Percentiles rank a stretch among this genome's conserved stretches.
phyloP scores from a whole-genome alignment of 2,888 invertebrate species.

The Spilosoma lubricipeda region DNA sequence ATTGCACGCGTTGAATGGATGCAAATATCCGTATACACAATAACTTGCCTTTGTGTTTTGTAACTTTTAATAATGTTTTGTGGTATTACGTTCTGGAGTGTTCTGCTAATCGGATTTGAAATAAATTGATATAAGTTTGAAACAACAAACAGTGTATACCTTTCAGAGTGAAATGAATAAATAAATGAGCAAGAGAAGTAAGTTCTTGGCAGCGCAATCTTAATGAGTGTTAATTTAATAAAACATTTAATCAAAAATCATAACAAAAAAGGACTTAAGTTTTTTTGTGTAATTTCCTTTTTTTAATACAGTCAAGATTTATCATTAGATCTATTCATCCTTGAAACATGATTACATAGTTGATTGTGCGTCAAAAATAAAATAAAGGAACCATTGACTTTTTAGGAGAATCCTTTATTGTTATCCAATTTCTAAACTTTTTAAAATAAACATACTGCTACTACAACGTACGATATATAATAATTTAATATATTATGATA shows the following conservation, averaged over 20 bases:
- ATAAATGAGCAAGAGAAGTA: neutral
- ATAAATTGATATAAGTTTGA: neutral
- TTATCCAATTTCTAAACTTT: too few relatives aligned
- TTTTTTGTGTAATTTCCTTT: neutral
- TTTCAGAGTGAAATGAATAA: neutral
- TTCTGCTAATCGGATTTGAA: conserved; percentile 17
- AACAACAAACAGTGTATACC: neutral
- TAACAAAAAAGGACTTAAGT: neutral
- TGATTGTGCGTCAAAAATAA: neutral
- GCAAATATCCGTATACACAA: conserved; percentile 42
- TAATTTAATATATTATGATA: too few relatives aligned
- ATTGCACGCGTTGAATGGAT: conserved; percentile 44
- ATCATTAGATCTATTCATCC: too few relatives aligned
- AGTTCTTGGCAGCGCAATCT: neutral
- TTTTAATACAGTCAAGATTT: too few relatives aligned
- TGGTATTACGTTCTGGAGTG: conserved; percentile 4
- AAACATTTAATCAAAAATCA: neutral
- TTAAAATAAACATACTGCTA: too few relatives aligned
- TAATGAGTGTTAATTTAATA: neutral
- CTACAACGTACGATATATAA: too few relatives aligned
- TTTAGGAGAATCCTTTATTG: too few relatives aligned
- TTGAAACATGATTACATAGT: too few relatives aligned
- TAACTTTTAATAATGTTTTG: conserved; percentile 29
- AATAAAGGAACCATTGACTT: neutral
- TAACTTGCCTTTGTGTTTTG: conserved; percentile 35